Base-by-base conservation (phyloP, 2,797 vertebrate species). In the Aythya fuligula region DNA sequence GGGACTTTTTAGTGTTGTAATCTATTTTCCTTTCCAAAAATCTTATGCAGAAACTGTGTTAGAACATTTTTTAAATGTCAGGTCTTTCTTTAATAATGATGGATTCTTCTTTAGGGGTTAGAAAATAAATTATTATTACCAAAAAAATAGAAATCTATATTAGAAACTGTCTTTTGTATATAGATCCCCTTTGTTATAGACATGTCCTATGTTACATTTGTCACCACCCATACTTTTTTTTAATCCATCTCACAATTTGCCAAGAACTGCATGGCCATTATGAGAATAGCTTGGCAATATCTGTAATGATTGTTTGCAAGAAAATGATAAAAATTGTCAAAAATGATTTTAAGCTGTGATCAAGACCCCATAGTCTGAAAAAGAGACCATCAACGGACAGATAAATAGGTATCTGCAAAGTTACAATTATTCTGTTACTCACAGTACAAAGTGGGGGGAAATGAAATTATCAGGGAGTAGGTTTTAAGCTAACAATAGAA, bases 401-500 rank as follows among this genome's bases (percentile, higher is more conserved):
- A 85, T 70, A 93, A 89, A 85, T 66, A 90, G 38, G 17, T n/a
- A 47, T 43, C 74, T 93, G 49, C 54, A 84, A 91, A 95, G 71
- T 95, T 86, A 49, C 65, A 27, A 93, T 96, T 93, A 71, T 87
- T 89, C 65, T 77, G 54, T 91, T 93, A 91, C 34, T 91, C 89
- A 86, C 24, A 91, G 56, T 90, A 95, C 77, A 90, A 84, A 84
- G 21, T 8, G 15, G 11, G 45, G 70, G 43, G 58, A 74, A 91
- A 90, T 70, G 38, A 94, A 95, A 94, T 93, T 86, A 83, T 25
- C 72, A 94, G 72, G 69, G 82, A 80, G 85, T 41, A 85, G 72
- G 27, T 13, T 91, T 94, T 73, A 72, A 84, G 66, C 73, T 95
- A 95, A 94, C 74, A 94, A 86, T 82, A 96, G 60, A 95, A 91